These are phyloP conservation scores for Neodontobutis hainanensis DNA, from an alignment of 2,113 vertebrate genomes.

Conservation along the genomic window DNA sequence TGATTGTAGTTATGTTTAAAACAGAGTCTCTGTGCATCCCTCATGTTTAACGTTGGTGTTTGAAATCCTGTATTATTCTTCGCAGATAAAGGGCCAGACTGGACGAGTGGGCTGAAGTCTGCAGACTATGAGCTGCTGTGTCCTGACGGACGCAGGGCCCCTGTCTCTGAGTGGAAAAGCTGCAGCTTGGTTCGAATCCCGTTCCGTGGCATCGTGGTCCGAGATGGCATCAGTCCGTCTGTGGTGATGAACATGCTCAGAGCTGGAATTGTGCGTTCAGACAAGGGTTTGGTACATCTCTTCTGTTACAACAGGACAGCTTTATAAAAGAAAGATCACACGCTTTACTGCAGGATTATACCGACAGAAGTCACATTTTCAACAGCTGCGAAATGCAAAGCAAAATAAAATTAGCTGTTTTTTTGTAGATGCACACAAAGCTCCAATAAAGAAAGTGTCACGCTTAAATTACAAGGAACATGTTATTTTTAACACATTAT, in stretches of 20 bases:
- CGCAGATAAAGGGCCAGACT: constrained; percentile 76
- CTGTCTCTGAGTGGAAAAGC: constrained; percentile 76
- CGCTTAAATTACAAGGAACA: no score
- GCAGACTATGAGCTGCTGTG: constrained; percentile 88
- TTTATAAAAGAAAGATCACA: no score
- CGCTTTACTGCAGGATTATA: no score
- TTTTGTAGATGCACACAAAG: no score
- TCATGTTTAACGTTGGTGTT: neutral
- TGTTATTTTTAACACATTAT: no score
- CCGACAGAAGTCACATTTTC: no score
- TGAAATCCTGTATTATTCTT: neutral
- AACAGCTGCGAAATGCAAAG: no score
- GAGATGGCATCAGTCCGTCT: constrained; percentile 66
- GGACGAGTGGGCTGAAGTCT: constrained; percentile 77
- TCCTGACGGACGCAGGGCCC: constrained; percentile 77
- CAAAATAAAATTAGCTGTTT: no score
- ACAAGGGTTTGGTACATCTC: neutral
- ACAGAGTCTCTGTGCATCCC: no score
- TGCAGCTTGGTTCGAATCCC: constrained; percentile 89
- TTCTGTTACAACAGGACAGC: no score
- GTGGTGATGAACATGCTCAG: constrained; percentile 83
- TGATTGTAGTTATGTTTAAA: no score
- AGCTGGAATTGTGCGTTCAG: constrained; percentile 83
- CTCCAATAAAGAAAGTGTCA: no score
- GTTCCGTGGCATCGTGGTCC: constrained; percentile 83